Conservation (phyloP, 2,797 vertebrate species). For the Forpus xanthops region DNA sequence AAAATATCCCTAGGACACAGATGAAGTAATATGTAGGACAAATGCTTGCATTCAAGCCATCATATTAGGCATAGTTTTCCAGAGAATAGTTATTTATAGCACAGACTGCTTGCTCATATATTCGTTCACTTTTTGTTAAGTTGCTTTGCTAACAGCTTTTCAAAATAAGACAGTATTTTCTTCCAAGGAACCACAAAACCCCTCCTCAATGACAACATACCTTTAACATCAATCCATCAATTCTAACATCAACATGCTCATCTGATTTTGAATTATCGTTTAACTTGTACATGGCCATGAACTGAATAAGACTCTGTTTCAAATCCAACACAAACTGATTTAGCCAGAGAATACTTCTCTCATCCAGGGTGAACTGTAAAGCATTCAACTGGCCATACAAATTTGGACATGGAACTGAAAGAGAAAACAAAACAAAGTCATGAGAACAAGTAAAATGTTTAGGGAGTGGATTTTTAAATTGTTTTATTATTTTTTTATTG, state of each 20-base stretch:
- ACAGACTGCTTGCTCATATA: not conserved
- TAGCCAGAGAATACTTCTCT: constrained; percentile 95
- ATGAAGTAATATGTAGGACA: not conserved
- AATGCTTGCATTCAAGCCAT: not conserved
- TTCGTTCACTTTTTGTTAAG: not conserved
- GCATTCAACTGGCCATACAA: constrained; percentile 95
- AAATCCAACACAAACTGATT: constrained; percentile 95
- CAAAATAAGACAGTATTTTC: not conserved
- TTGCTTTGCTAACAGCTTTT: not conserved
- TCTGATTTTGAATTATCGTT: constrained; percentile 93
- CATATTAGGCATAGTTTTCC: not conserved
- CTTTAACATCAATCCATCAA: constrained; percentile 98
- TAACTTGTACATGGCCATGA: constrained; percentile 97
- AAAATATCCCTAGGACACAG: not conserved
- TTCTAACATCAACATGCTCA: constrained; percentile 93
- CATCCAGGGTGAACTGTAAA: constrained; percentile 93
- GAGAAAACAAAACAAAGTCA: constrained; percentile 26
- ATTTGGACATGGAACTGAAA: constrained; percentile 92
- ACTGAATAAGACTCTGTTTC: constrained; percentile 94
- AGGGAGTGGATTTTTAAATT: not conserved
- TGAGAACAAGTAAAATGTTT: not conserved
- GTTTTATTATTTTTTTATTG: not conserved
- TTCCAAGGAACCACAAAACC: not conserved
- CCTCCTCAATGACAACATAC: constrained; percentile 68
- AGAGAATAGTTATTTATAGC: not conserved